Percentiles rank a stretch among this genome's conserved stretches.
These are phyloP conservation scores for Tetramorium bicarinatum DNA, from an alignment of 2,888 invertebrate genomes.

Conservation along the genomic window DNA sequence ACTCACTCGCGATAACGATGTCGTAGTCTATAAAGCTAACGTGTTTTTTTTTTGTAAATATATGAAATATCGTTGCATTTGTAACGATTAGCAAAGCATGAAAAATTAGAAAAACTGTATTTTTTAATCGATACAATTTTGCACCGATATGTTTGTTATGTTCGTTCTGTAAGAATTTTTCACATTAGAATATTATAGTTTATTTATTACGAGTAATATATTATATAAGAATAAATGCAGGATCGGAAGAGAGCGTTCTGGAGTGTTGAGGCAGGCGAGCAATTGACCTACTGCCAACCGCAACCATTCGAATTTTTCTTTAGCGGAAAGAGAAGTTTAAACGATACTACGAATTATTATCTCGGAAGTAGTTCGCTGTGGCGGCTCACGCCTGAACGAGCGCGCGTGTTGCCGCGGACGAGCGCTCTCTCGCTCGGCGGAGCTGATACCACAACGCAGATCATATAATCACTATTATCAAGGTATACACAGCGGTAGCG, in stretches of 20 bases:
- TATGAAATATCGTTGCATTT: background rate
- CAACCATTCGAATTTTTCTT: conserved; percentile 53
- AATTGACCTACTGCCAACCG: conserved; percentile 50
- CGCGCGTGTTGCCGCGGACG: conserved; percentile 1
- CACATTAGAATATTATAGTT: too few relatives aligned
- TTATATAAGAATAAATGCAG: background rate
- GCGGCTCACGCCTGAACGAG: conserved; percentile 29
- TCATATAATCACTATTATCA: conserved; percentile 47
- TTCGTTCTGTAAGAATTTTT: background rate
- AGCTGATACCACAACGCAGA: conserved; percentile 35
- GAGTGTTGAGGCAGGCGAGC: background rate
- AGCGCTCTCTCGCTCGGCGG: conserved; percentile 18
- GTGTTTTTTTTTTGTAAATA: background rate
- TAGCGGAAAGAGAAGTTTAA: conserved; percentile 49
- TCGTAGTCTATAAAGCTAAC: background rate
- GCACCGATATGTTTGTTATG: background rate
- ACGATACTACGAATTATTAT: conserved; percentile 58
- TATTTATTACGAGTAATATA: background rate
- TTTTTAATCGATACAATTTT: background rate
- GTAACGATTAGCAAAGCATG: background rate
- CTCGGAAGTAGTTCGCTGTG: conserved; percentile 56
- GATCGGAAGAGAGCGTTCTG: background rate
- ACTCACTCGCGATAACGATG: background rate
- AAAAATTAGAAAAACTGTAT: background rate
- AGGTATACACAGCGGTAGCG: conserved; percentile 26